Conservation (phyloP, 2,888 invertebrate species). For the Amiota communis region DNA sequence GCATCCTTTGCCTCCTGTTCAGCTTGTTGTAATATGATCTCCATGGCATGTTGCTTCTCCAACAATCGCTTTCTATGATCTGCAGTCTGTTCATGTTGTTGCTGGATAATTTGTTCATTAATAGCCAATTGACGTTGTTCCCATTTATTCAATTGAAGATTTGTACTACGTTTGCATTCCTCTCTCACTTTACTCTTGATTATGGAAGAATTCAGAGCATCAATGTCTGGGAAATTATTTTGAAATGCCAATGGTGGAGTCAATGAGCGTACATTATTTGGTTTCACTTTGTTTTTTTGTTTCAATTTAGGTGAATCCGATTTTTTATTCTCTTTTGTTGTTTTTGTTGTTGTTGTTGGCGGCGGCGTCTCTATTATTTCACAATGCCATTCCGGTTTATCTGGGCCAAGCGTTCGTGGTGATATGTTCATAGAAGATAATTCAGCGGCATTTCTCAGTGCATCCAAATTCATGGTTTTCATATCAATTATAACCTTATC, state of each 20-base stretch:
- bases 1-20: conserved; percentile 56
- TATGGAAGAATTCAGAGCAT: conserved; percentile 57
- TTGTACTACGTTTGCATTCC: conserved; percentile 57
- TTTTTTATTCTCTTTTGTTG: neutral
- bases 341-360: no score
- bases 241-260: conserved; percentile 30
- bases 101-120: conserved; percentile 40
- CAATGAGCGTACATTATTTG: neutral
- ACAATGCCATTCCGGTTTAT: conserved; percentile 41
- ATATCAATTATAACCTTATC: neutral
- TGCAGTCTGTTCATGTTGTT: conserved; percentile 40
- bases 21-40: conserved; percentile 57
- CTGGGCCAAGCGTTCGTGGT: conserved; percentile 64
- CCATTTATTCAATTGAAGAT: conserved; percentile 60
- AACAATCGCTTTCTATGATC: conserved; percentile 47
- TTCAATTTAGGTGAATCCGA: no score
- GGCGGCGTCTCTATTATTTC: no score
- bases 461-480: neutral
- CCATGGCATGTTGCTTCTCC: conserved; percentile 51
- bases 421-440: conserved; percentile 47
- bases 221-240: conserved; percentile 46
- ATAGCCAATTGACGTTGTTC: conserved; percentile 58
- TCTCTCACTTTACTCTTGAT: conserved; percentile 56
- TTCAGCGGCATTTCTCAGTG: conserved; percentile 6
- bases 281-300: neutral